Conservation (phyloP, 1,140 invertebrate species). For the Coptotermes formosanus region DNA sequence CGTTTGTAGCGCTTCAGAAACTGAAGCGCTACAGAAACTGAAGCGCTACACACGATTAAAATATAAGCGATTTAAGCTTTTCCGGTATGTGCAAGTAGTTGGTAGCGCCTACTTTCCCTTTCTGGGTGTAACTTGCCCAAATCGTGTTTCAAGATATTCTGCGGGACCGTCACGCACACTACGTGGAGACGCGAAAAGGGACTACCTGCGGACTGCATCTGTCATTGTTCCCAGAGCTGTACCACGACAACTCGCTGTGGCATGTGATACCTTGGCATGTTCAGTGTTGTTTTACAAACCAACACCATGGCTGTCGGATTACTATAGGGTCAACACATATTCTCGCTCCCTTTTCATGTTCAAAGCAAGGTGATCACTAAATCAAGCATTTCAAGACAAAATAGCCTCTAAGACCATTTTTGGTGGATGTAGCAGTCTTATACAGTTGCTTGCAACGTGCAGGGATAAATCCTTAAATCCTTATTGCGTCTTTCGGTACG, state of each 20-base stretch:
- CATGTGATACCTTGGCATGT: neutral
- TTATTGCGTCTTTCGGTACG: neutral
- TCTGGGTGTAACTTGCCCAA: neutral
- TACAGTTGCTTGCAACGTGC: neutral
- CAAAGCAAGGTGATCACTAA: neutral
- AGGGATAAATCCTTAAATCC: neutral
- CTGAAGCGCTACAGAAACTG: too few species aligned
- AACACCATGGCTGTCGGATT: neutral
- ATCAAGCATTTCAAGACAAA: neutral
- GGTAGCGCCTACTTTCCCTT: too few species aligned
- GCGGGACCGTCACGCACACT: neutral
- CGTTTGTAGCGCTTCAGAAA: too few species aligned
- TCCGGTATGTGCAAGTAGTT: too few species aligned
- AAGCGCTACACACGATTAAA: too few species aligned
- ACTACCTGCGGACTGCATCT: neutral
- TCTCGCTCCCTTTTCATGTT: slow-evolving; percentile 9
- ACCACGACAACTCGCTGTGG: neutral
- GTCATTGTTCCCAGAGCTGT: neutral
- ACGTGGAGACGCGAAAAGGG: neutral
- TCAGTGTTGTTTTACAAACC: neutral
- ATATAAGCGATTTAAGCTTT: too few species aligned
- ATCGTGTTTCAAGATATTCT: neutral
- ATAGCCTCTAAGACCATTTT: neutral
- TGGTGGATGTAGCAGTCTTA: neutral
- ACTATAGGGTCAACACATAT: neutral